Evolutionary conservation across 2,888 invertebrate genomes (phyloP).

Genomic region (Sycophila texana): DNA sequence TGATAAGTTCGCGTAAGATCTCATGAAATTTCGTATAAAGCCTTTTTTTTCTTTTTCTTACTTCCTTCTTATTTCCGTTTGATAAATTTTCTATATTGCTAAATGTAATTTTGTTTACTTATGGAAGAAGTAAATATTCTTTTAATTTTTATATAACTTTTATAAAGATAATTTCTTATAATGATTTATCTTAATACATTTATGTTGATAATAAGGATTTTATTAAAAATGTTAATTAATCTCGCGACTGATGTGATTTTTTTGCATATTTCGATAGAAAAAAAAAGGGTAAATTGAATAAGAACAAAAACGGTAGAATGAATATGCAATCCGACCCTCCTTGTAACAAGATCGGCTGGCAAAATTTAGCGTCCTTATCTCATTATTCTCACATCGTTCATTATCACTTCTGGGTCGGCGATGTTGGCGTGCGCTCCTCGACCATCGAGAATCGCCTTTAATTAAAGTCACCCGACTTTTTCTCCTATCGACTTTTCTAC

Average conservation of each 20-base stretch:
- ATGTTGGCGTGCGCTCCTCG: not conserved
- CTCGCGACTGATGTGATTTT: not conserved
- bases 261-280: not conserved
- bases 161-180: too few relatives aligned
- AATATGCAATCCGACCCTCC: not conserved
- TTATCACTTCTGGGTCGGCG: conserved; percentile 2
- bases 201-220: too few relatives aligned
- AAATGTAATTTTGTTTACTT: too few relatives aligned
- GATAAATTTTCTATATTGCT: too few relatives aligned
- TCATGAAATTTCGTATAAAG: too few relatives aligned
- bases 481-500: conserved; percentile 31
- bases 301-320: not conserved
- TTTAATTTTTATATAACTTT: too few relatives aligned
- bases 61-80: too few relatives aligned
- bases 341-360: not conserved
- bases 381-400: conserved; percentile 28
- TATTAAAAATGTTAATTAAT: too few relatives aligned
- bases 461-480: conserved; percentile 37
- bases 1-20: too few relatives aligned
- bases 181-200: too few relatives aligned
- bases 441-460: conserved; percentile 42
- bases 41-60: too few relatives aligned
- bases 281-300: not conserved
- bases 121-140: too few relatives aligned
- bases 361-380: conserved; percentile 12